These are phyloP conservation scores for Acromyrmex heyeri DNA, from an alignment of 1,140 invertebrate species.

Conservation along the genomic window DNA sequence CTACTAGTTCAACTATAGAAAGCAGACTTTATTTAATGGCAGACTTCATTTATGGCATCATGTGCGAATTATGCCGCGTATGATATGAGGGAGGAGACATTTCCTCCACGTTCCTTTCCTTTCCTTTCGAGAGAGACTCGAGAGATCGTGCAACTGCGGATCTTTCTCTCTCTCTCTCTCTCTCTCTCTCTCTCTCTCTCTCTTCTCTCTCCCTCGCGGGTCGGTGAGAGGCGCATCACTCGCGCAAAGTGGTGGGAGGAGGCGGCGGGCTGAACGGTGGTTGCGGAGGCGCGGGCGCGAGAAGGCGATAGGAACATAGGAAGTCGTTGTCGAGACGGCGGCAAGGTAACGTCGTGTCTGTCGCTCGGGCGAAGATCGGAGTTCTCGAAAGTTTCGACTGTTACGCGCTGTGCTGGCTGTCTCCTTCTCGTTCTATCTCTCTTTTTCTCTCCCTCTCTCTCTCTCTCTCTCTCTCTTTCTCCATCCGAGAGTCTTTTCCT, in stretches of 20 bases:
- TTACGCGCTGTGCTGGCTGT: slow-evolving; percentile 12
- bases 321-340: slow-evolving; percentile 60
- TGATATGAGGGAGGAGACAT: not conserved
- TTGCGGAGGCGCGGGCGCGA: slow-evolving; percentile 14
- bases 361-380: not conserved
- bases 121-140: slow-evolving; percentile 19
- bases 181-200: slow-evolving; percentile 23
- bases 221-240: slow-evolving; percentile 23
- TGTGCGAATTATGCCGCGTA: not conserved
- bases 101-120: slow-evolving; percentile 17
- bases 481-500: too few species aligned
- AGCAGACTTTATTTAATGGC: not conserved
- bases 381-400: slow-evolving; percentile 26
- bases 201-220: not conserved
- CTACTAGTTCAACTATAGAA: too few species aligned
- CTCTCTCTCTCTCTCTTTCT: not conserved
- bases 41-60: too few species aligned
- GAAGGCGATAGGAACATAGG: slow-evolving; percentile 59
- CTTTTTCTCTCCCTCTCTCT: not conserved
- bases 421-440: not conserved
- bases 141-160: slow-evolving; percentile 2
- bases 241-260: not conserved
- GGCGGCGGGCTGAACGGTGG: not conserved
- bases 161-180: not conserved
- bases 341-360: slow-evolving; percentile 38